phyloP scores from a whole-genome alignment of 2,113 vertebrate genomes.

The Amphiprion percula region DNA sequence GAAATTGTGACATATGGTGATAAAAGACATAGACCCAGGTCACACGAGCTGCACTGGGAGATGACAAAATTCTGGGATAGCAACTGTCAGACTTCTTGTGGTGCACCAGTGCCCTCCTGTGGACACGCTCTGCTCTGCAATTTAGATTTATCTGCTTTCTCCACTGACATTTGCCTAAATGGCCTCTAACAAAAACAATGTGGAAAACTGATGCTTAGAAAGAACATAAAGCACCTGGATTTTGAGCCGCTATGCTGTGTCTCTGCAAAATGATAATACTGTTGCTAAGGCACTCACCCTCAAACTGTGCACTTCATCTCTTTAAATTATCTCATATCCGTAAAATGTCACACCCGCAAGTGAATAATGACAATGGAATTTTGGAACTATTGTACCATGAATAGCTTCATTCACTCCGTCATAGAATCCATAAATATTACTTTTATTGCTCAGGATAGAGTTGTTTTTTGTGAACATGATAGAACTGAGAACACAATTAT shows the following conservation, averaged over 20 bases:
- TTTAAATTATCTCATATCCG: slow-evolving; percentile 47
- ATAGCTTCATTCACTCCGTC: slow-evolving; percentile 29
- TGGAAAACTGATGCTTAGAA: background rate
- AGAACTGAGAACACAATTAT: slow-evolving; percentile 23
- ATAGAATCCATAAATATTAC: slow-evolving; percentile 36
- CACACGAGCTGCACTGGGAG: background rate
- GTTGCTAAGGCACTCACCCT: slow-evolving; percentile 9
- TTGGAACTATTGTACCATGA: slow-evolving; percentile 24
- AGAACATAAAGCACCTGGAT: background rate
- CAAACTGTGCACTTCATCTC: slow-evolving; percentile 23
- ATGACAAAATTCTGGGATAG: background rate
- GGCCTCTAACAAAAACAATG: background rate
- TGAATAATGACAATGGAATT: slow-evolving; percentile 34
- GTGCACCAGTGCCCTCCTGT: slow-evolving; percentile 67
- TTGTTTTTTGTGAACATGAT: slow-evolving; percentile 21
- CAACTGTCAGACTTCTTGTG: slow-evolving; percentile 1
- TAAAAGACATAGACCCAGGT: slow-evolving; percentile 15
- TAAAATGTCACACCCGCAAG: slow-evolving; percentile 27
- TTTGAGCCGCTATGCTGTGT: background rate
- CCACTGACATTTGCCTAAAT: slow-evolving; percentile 10
- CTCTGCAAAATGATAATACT: background rate
- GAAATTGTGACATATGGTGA: background rate
- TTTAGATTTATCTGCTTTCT: background rate
- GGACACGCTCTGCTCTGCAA: slow-evolving; percentile 22
- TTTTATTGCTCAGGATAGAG: slow-evolving; percentile 11